Evolutionary conservation across 2,113 vertebrate genomes (phyloP).

Genomic region (Gallinago undulata): DNA sequence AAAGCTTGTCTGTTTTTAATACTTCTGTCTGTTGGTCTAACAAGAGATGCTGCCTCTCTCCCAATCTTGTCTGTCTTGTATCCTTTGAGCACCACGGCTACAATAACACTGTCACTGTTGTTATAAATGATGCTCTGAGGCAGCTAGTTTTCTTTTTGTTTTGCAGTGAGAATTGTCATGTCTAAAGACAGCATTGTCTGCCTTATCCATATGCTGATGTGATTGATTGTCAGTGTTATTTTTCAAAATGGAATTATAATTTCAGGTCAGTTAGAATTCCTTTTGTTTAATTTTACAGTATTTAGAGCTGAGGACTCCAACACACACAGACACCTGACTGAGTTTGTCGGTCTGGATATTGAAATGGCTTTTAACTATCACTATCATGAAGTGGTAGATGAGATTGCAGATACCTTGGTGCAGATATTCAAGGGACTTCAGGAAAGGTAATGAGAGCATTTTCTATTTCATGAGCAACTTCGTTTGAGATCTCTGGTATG

Average conservation of each 20-base stretch:
- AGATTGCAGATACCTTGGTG: slow-evolving; percentile 96
- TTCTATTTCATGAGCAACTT: not conserved
- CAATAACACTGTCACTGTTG: not conserved
- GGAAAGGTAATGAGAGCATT: slow-evolving; percentile 83
- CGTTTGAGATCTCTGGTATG: not conserved
- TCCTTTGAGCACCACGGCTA: not conserved
- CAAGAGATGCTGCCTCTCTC: not conserved
- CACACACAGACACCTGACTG: slow-evolving; percentile 96
- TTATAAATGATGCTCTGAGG: not conserved
- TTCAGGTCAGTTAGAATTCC: slow-evolving; percentile 19
- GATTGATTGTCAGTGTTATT: not conserved
- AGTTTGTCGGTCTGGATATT: slow-evolving; percentile 99
- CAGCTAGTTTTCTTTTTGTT: not conserved
- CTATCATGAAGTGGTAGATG: slow-evolving; percentile 96
- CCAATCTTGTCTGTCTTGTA: not conserved
- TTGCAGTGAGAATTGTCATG: not conserved
- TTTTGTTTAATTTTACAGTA: slow-evolving; percentile 77
- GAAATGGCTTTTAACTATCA: slow-evolving; percentile 99
- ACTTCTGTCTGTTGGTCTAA: not conserved
- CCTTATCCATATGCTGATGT: not conserved
- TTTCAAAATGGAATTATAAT: slow-evolving; percentile 4
- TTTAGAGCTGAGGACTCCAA: slow-evolving; percentile 98
- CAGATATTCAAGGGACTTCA: slow-evolving; percentile 98
- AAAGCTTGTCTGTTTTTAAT: not conserved
- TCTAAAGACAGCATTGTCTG: not conserved